A percentile compares a stretch with the other conserved stretches of the same genome.
Evolutionary conservation across 1,140 invertebrate genomes (phyloP).

Genomic region (Cydia splendana): DNA sequence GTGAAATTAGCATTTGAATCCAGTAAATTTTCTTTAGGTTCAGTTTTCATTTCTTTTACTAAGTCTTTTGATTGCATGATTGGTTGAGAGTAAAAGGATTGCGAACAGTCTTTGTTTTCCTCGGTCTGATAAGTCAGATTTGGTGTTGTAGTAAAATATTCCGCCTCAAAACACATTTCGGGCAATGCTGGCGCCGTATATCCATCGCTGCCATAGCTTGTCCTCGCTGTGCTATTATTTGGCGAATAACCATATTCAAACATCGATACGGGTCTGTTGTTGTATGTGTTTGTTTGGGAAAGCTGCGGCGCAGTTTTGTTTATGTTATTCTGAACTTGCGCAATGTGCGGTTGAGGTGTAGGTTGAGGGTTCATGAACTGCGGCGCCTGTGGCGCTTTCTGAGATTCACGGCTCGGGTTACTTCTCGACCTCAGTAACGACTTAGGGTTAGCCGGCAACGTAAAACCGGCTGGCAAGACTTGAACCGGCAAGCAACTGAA

Average conservation of each 20-base stretch:
- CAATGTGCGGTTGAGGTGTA: constrained; percentile 20
- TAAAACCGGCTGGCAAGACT: constrained; percentile 72
- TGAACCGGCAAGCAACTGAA: constrained; percentile 73
- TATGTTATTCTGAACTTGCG: constrained; percentile 36
- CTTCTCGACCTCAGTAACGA: constrained; percentile 71
- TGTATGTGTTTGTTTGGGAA: constrained; percentile 38
- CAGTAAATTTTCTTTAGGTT: not conserved
- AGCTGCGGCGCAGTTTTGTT: constrained; percentile 40
- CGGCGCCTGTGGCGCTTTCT: constrained; percentile 37
- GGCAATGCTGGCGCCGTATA: constrained; percentile 44
- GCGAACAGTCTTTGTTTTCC: constrained; percentile 4
- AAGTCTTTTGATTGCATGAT: not conserved
- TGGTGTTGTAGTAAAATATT: constrained; percentile 46
- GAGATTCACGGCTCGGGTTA: constrained; percentile 53
- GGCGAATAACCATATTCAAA: constrained; percentile 46
- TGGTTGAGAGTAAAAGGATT: not conserved
- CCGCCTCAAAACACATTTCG: constrained; percentile 57
- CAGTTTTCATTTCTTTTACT: not conserved
- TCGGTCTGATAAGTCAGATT: constrained; percentile 32
- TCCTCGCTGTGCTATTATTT: constrained; percentile 34
- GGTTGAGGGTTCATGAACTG: constrained; percentile 40
- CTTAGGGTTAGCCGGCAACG: constrained; percentile 75
- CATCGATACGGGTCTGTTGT: constrained; percentile 49
- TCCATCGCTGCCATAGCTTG: constrained; percentile 49
- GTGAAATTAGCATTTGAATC: not conserved